Evolutionary conservation across 1,140 invertebrate species (phyloP).

Genomic region (Zelostemma sp.): DNA sequence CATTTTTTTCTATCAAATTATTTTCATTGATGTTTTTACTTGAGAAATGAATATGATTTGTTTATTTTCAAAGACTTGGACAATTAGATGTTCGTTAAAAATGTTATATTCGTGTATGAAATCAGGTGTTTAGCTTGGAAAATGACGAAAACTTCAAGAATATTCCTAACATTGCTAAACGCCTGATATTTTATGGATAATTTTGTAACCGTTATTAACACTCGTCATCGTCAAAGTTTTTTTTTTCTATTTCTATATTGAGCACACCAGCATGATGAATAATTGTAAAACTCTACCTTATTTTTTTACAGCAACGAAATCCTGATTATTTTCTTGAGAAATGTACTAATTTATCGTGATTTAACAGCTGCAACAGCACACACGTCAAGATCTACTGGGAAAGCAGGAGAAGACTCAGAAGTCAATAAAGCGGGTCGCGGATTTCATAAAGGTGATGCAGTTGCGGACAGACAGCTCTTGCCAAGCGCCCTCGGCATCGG

Average conservation of each 20-base stretch:
- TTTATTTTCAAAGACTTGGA: not conserved
- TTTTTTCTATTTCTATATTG: too few species aligned
- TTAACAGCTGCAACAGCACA: slow-evolving; percentile 61
- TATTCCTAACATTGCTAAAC: too few species aligned
- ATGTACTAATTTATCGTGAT: not conserved
- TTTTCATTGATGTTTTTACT: slow-evolving; percentile 9
- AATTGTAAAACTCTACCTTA: too few species aligned
- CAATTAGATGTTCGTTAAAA: too few species aligned
- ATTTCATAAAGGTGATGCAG: slow-evolving; percentile 66
- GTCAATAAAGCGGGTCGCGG: slow-evolving; percentile 66
- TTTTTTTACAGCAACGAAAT: too few species aligned
- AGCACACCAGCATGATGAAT: too few species aligned
- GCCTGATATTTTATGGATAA: not conserved
- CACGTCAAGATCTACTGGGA: slow-evolving; percentile 60
- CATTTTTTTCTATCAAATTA: slow-evolving; percentile 10
- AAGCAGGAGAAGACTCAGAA: slow-evolving; percentile 66
- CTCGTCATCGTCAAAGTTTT: not conserved
- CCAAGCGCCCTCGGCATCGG: slow-evolving; percentile 52
- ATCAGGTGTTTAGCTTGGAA: too few species aligned
- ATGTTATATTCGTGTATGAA: too few species aligned
- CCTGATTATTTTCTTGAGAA: too few species aligned
- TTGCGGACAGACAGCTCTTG: slow-evolving; percentile 43
- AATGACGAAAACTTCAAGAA: too few species aligned
- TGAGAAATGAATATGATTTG: slow-evolving; percentile 38
- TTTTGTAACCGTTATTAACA: not conserved